These are phyloP conservation scores for Microplitis mediator DNA, from an alignment of 1,140 invertebrate species.

Conservation along the genomic window DNA sequence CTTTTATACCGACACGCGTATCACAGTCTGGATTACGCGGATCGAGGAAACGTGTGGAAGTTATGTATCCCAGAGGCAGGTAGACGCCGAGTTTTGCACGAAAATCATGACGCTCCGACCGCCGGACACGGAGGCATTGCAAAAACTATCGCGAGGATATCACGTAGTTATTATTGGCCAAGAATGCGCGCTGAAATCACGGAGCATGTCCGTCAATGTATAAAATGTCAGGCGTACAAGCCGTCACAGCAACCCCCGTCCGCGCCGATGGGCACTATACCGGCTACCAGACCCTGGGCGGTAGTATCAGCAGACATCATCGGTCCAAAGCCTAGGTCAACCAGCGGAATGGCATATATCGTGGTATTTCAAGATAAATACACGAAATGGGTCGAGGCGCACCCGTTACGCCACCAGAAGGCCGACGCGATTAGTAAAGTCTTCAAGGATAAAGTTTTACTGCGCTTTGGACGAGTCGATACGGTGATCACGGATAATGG, in stretches of 20 bases:
- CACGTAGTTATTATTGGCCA: conserved; percentile 34
- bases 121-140: conserved; percentile 34
- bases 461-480: conserved; percentile 45
- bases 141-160: conserved; percentile 30
- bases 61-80: conserved; percentile 5
- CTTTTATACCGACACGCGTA: too few species aligned
- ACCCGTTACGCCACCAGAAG: conserved; percentile 38
- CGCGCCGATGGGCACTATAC: neutral
- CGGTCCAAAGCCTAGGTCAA: neutral
- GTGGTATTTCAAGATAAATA: conserved; percentile 22
- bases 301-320: neutral
- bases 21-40: neutral
- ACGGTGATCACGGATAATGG: too few species aligned
- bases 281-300: neutral
- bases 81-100: neutral
- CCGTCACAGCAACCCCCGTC: neutral
- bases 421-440: conserved; percentile 27
- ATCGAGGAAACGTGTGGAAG: conserved; percentile 23
- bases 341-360: neutral
- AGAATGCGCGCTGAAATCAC: conserved; percentile 16
- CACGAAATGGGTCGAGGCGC: conserved; percentile 23
- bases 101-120: conserved; percentile 25
- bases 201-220: conserved; percentile 27
- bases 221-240: neutral
- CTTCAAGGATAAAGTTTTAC: conserved; percentile 42